Conservation (phyloP, 2,888 invertebrate genomes). For the Aphodius sticticus region DNA sequence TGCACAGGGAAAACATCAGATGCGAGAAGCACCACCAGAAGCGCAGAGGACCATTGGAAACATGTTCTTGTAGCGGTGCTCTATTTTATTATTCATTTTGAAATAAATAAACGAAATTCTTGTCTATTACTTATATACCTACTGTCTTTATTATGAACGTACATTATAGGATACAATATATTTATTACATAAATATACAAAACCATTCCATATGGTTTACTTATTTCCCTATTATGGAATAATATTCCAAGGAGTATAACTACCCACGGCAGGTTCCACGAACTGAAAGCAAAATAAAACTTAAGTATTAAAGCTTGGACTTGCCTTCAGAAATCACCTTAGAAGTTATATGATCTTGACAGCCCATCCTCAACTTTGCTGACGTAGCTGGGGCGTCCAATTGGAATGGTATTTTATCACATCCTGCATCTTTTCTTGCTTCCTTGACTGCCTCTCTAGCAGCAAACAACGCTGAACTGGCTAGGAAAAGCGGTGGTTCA, state of each 20-base stretch:
- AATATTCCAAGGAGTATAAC: constrained; percentile 72
- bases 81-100: neutral
- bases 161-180: neutral
- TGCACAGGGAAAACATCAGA: too few relatives aligned
- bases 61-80: neutral
- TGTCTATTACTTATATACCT: neutral
- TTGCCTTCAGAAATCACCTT: constrained; percentile 62
- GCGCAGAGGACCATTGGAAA: too few relatives aligned
- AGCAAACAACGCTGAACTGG: constrained; percentile 88
- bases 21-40: too few relatives aligned
- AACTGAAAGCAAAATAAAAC: constrained; percentile 63
- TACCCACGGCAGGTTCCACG: constrained; percentile 63
- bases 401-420: constrained; percentile 63
- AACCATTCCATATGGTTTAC: constrained; percentile 16
- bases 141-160: neutral
- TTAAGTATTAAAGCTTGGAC: constrained; percentile 6
- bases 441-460: constrained; percentile 87
- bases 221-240: constrained; percentile 59
- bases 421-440: constrained; percentile 76
- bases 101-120: constrained; percentile 14
- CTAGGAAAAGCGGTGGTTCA: constrained; percentile 93
- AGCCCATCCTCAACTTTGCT: constrained; percentile 88
- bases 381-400: constrained; percentile 88
- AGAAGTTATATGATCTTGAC: constrained; percentile 81
- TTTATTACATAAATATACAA: constrained; percentile 6